A percentile compares a stretch with the other conserved stretches of the same genome.
Conservation (phyloP, 2,113 vertebrate genomes). For the Cyprinodon brontotheroides region DNA sequence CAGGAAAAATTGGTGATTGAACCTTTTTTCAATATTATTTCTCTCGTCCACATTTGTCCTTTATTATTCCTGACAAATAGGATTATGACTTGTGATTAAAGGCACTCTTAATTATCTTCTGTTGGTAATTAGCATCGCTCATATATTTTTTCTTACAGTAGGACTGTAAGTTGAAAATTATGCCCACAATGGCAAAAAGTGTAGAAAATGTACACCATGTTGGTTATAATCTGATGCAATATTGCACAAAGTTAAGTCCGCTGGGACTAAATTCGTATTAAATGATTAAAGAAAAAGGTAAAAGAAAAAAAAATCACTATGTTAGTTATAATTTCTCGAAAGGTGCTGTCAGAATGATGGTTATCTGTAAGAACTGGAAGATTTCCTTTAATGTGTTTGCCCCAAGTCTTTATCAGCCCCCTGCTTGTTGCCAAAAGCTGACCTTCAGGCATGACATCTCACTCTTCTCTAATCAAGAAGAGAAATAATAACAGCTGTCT, state of each 20-base stretch:
- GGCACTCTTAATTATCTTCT: no score
- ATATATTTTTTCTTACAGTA: no score
- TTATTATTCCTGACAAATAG: no score
- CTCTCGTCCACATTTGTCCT: no score
- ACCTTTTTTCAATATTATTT: no score
- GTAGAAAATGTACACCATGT: no score
- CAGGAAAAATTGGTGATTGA: no score
- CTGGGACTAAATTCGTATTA: background rate
- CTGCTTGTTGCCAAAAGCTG: conserved; percentile 55
- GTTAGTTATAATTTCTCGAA: conserved; percentile 10
- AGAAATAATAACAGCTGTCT: conserved; percentile 62
- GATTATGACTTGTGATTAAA: no score
- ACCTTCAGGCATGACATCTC: conserved; percentile 67
- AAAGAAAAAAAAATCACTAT: background rate
- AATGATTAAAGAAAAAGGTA: background rate
- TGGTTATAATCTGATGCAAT: no score
- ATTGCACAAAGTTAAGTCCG: background rate
- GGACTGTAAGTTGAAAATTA: no score
- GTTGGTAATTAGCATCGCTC: no score
- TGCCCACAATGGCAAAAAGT: no score
- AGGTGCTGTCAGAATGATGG: conserved; percentile 2
- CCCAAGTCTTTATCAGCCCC: conserved; percentile 59
- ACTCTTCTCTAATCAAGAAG: conserved; percentile 65
- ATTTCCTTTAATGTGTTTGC: conserved; percentile 29
- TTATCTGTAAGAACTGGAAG: conserved; percentile 21